Base-by-base conservation (phyloP, 2,113 vertebrate genomes). In the Irena cyanogastra region DNA sequence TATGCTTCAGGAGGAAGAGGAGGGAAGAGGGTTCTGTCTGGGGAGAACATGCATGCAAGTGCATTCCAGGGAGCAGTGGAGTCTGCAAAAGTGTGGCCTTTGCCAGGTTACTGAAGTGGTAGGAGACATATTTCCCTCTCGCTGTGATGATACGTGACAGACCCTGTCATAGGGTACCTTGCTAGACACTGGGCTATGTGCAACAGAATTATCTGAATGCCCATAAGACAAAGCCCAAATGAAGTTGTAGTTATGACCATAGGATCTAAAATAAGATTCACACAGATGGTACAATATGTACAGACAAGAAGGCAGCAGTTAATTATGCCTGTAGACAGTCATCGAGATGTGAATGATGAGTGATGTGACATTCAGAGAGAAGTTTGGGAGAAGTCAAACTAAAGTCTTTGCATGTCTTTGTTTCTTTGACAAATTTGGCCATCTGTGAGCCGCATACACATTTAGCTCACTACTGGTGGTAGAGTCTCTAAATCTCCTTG, bases 281-380 rank as follows among this genome's bases (percentile, higher is more conserved):
- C 21, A 44, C 30, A 65, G 54, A 63, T 65, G 20, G 17, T 16
- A 52, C 39, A 61, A 35, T 44, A 64, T 4, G 4, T 27, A 45
- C 30, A 74, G 50, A 53, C 16, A 61, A 77, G 28, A 71, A 50
- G 33, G 56, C 5, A 61, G 8, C 39, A 65, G 56, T 26, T 79
- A 61, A 66, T 70, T 27, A 9, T 7, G 15, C 41, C 8, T 24
- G 8, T 22, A 77, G 28, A 47, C 9, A 23, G 22, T 35, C 31
- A 69, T 8, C 16, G 39, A 59, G 52, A 33, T 49, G n/a, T 30
- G 33, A 75, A 63, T 21, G 49, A 31, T 10, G 23, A 74, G 21
- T 9, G 23, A 59, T 35, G 6, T 0, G 0, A 65, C 1, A 1
- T 70, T 63, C 37, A n/a, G 21, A 70, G 7, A 60, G 16, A 11